A percentile compares a stretch with the other conserved stretches of the same genome.
phyloP scores from a whole-genome alignment of 2,888 invertebrate species.

The Tetramorium bicarinatum region DNA sequence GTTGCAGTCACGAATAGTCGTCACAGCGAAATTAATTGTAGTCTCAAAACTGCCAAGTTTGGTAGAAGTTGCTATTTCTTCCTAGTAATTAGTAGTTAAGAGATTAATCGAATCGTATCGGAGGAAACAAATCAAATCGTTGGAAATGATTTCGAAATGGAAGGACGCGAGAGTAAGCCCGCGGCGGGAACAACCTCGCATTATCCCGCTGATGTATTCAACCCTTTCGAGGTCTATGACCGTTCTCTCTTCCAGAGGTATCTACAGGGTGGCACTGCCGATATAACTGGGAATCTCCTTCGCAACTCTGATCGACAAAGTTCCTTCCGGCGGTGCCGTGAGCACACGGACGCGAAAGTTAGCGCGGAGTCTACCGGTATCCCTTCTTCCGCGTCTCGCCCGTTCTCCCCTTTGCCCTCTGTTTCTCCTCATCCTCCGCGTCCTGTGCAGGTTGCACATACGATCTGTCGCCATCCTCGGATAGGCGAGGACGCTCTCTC shows the following conservation, averaged over 20 bases:
- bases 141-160: background rate
- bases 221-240: conserved; percentile 55
- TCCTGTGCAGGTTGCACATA: background rate
- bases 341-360: conserved; percentile 73
- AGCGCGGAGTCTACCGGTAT: conserved; percentile 54
- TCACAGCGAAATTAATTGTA: conserved; percentile 9
- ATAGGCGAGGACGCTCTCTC: background rate
- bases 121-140: conserved; percentile 26
- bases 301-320: conserved; percentile 81
- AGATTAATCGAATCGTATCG: conserved; percentile 35
- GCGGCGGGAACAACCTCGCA: conserved; percentile 12
- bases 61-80: conserved; percentile 18
- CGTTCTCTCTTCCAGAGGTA: conserved; percentile 69
- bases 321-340: conserved; percentile 73
- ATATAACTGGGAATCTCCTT: conserved; percentile 75
- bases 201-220: conserved; percentile 39
- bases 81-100: background rate
- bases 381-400: conserved; percentile 46
- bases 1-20: background rate
- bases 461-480: background rate
- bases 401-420: conserved; percentile 26
- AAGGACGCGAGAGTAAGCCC: conserved; percentile 19
- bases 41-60: conserved; percentile 8
- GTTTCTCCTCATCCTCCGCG: conserved; percentile 9
- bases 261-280: conserved; percentile 61